phyloP scores from a whole-genome alignment of 2,797 vertebrate genomes.

The Sebastes nivosus region DNA sequence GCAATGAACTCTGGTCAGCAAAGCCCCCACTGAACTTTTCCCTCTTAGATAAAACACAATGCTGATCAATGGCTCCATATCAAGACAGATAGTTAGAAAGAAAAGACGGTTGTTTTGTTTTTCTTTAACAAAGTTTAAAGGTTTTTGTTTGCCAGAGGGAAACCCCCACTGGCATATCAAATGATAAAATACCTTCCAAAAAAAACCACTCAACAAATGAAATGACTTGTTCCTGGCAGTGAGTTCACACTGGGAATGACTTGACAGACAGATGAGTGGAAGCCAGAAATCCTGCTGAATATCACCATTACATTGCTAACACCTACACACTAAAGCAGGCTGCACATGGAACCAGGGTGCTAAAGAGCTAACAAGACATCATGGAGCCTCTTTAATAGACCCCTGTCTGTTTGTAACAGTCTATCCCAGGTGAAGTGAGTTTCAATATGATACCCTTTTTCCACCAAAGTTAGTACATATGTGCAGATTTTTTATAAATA shows the following conservation, averaged over 20 bases:
- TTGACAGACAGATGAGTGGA: background rate
- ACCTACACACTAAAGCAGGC: background rate
- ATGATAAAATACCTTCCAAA: constrained; percentile 8
- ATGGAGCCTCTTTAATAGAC: background rate
- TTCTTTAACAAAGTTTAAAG: background rate
- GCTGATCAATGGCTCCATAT: constrained; percentile 21
- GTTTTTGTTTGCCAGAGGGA: background rate
- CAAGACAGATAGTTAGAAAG: constrained; percentile 1
- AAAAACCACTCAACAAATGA: background rate
- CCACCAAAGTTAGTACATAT: background rate
- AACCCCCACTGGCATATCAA: constrained; percentile 4
- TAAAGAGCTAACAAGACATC: constrained; percentile 14
- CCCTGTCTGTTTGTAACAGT: background rate
- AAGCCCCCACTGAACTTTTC: constrained; percentile 19
- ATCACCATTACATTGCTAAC: background rate
- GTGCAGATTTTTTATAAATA: too few species aligned
- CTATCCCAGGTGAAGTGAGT: background rate
- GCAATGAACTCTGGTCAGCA: constrained; percentile 35
- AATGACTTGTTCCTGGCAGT: background rate
- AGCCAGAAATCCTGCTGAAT: background rate
- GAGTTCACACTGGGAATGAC: background rate
- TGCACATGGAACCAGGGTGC: constrained; percentile 5
- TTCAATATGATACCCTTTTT: background rate
- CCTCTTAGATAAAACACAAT: constrained; percentile 36
- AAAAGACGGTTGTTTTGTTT: background rate